Evolutionary conservation across 2,888 invertebrate species (phyloP), one percentile per base, ranked within the genome.

Genomic region (Hirtodrosophila histrioides): DNA sequence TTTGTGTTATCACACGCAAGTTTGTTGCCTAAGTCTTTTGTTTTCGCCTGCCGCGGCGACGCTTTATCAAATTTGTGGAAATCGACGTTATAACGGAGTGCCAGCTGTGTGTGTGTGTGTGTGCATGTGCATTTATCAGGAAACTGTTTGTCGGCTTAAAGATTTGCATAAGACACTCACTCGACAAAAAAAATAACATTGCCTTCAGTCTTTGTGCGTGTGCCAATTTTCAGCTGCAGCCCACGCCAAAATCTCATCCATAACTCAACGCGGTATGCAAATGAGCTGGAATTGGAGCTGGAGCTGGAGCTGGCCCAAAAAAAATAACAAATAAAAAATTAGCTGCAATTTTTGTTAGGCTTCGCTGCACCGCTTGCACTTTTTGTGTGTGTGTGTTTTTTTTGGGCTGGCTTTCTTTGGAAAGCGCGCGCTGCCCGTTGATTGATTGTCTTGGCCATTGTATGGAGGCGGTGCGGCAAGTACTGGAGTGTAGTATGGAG

Each of bases 1-100:
- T 43, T 31, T 33, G 23, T 17, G 61, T 75, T 78, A 75, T 76
- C 75, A 70, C 17, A 44, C 31, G 51, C 62, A 64, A 78, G 83
- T 87, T 87, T 53, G 87, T 82, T 71, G 79, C 75, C 74, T 78
- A 72, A 78, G 83, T 84, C 82, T 76, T 87, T 87, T 64, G 86
- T 87, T 70, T 70, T 39, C 23, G 23, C 8, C 36, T 64, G 57
- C 17, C 29, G 45, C 58, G n/a, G 44, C 31, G 9, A 54, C 35
- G 54, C 51, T 51, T 81, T 85, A 84, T 84, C 87, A 78, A 67
- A 54, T 84, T 71, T 73, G 79, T 87, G 63, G 86, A 84, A 87
- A 87, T 84, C 84, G 66, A 37, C 17, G 58, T 56, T 56, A 53
- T 76, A 87, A 84, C 84, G 79, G 85, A 56, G 46, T 61, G 40